Evolutionary conservation across 2,797 vertebrate species (phyloP), one percentile per base, ranked within the genome.

Genomic region (Bucorvus abyssinicus): DNA sequence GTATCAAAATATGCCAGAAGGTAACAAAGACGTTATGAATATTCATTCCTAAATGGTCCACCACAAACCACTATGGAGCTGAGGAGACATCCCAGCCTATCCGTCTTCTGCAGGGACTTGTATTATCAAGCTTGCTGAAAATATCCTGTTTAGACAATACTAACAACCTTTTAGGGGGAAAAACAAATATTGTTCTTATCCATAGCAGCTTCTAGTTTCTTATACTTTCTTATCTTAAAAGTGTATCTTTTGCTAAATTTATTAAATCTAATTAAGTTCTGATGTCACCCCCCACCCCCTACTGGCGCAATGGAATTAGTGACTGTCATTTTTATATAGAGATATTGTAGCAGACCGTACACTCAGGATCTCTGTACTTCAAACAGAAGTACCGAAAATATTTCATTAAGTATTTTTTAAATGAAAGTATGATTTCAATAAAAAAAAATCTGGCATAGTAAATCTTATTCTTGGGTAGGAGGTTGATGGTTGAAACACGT

Each of bases 1-100:
- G 45, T 60, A 77, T 74, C 29, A 93, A 90, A 91, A 90, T 81
- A 90, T 47, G 61, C 24, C 83, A 93, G 69, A 71, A 90, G 52
- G 44, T 75, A 91, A 93, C 53, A 81, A 94, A 94, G 86, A 18
- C 30, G 29, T 45, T 57, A 50, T 88, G 47, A 88, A 81, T 83
- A 95, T 88, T 91, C 61, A 88, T 80, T 90, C 57, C 29, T 91
- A 75, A 89, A 57, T 49, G 53, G 34, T 45, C 69, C 49, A 60
- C 2, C n/a, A 83, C 44, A 85, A 63, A 64, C 12, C 8, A 32
- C 44, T 60, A 30, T 18, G 78, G 52, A 89, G n/a, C 44, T 30
- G 64, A 56, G 79, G 29, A 93, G 57, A 77, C 34, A 57, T 44
- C 57, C 36, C 63, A 76, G 45, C 61, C 16, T 44, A 14, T n/a